Evolutionary conservation across 2,888 invertebrate genomes (phyloP), one percentile per base, ranked within the genome.

Genomic region (Crocallis elinguaria): DNA sequence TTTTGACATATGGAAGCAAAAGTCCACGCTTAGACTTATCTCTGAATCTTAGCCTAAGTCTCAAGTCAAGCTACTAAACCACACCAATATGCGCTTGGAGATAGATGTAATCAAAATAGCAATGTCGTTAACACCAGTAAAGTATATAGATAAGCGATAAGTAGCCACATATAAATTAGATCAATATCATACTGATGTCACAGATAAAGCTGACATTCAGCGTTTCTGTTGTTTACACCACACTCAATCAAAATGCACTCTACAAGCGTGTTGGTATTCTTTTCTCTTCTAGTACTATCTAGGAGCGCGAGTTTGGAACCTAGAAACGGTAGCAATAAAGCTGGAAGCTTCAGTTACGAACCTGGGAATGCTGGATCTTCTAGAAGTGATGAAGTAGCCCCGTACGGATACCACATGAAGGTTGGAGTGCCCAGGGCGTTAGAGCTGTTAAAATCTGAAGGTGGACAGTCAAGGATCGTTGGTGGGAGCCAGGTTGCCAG

Each of bases 371-470:
- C 7, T 5, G 13, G 42, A 23, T 2, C 7, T 8, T 8, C 49
- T 49, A 27, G 43, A 55, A 11, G 57, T 27, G 13, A 49, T 23
- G 13, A 49, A 2, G 30, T 44, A 14, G 45, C 56, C 1, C 27
- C 53, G 0, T 67, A 61, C 60, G 75, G 77, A 0, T 86, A 85
- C 49, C 86, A 84, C 57, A 42, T 66, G 43, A 69, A 49, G n/a
- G 51, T 77, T 21, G 86, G 86, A 2, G 75, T 86, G 3, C 79
- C 82, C 0, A 71, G 61, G 32, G 85, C 84, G 0, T 13, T 46
- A 2, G 58, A 55, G 2, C 9, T 86, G 33, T 57, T 60, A 54
- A 25, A 44, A 9, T 39, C 53, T 21, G 79, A 80, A 51, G 50
- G 51, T 6, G 17, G 8, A n/a, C n/a, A 44, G 12, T 5, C 42